Conservation (phyloP, 2,888 invertebrate species). For the Anoplius nigerrimus region DNA sequence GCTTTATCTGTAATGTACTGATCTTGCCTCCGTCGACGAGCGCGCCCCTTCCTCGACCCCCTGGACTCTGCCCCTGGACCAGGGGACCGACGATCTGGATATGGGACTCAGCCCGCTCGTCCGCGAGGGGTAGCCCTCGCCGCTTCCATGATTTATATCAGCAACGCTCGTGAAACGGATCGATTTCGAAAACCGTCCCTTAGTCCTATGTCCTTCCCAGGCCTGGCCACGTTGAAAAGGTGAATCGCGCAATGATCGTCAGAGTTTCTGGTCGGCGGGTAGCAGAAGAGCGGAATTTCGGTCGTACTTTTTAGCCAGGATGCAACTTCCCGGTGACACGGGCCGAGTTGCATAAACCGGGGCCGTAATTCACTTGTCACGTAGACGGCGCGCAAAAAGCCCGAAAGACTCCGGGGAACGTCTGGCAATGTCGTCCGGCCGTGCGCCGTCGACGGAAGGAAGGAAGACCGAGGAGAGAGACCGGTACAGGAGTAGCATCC, state of each 20-base stretch:
- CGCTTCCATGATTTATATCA: constrained; percentile 70
- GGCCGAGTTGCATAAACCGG: constrained; percentile 15
- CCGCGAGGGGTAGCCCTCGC: constrained; percentile 56
- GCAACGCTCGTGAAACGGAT: constrained; percentile 21
- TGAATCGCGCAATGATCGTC: constrained; percentile 43
- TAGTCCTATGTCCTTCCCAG: too few species aligned
- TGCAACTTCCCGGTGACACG: constrained; percentile 11
- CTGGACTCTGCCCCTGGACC: constrained; percentile 53
- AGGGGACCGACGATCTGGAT: constrained; percentile 53
- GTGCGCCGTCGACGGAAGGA: constrained; percentile 1
- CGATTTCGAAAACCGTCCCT: too few species aligned
- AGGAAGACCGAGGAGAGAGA: constrained; percentile 7
- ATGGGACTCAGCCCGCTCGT: constrained; percentile 51
- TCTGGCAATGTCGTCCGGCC: constrained; percentile 23
- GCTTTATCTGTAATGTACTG: constrained; percentile 75
- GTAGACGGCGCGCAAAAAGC: constrained; percentile 5
- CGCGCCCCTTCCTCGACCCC: constrained; percentile 43
- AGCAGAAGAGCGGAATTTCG: constrained; percentile 9
- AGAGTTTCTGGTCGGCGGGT: constrained; percentile 25
- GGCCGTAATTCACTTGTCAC: constrained; percentile 16
- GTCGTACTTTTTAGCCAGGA: constrained; percentile 5
- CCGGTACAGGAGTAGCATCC: constrained; percentile 15
- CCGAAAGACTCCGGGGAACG: constrained; percentile 18
- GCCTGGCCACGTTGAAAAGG: too few species aligned
- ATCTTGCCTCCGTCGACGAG: constrained; percentile 70